These are phyloP conservation scores for Micronycteris hirsuta DNA, from an alignment of 2,113 vertebrate species.

Conservation along the genomic window DNA sequence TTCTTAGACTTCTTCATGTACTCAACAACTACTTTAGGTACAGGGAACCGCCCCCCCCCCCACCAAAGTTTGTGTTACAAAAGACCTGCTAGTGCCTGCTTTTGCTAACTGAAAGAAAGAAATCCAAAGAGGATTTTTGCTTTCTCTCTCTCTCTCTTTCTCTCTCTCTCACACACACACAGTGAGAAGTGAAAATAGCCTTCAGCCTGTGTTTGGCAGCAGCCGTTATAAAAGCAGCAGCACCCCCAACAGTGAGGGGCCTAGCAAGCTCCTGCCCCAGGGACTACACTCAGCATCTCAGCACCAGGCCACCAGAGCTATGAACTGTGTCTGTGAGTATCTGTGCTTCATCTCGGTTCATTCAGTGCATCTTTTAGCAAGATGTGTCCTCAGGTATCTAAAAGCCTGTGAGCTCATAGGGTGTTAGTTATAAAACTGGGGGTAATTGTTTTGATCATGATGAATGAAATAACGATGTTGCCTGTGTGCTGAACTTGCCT, in stretches of 20 bases:
- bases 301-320: neutral
- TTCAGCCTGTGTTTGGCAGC: neutral
- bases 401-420: neutral
- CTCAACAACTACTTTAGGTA: neutral
- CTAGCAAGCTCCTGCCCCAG: neutral
- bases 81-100: neutral
- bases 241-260: neutral
- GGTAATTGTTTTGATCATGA: neutral
- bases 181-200: neutral
- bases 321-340: neutral
- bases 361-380: neutral
- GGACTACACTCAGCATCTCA: neutral
- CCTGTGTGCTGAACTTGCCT: neutral
- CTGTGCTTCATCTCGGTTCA: neutral
- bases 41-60: no score
- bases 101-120: neutral
- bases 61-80: neutral
- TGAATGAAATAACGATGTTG: neutral
- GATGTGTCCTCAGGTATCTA: neutral
- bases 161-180: no score
- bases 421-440: neutral
- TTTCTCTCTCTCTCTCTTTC: no score
- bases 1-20: neutral
- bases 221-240: neutral
- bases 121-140: neutral